Percentiles rank a stretch among this genome's conserved stretches.
Conservation (phyloP, 2,113 vertebrate species). For the Philantomba maxwellii region DNA sequence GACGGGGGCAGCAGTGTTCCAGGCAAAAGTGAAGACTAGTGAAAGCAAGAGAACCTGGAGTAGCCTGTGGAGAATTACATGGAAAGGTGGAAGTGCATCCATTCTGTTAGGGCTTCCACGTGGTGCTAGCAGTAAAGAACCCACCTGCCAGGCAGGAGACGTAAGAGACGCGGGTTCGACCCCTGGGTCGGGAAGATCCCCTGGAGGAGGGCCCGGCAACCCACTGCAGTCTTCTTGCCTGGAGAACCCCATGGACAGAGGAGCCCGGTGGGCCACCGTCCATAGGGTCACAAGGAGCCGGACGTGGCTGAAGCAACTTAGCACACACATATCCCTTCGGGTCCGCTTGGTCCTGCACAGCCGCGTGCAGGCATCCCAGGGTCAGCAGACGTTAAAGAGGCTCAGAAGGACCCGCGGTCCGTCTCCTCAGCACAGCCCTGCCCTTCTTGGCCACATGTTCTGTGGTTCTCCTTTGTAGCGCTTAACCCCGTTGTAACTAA, state of each 20-base stretch:
- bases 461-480: not conserved
- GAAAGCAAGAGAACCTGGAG: not conserved
- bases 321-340: not conserved
- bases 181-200: not conserved
- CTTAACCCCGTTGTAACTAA: not conserved
- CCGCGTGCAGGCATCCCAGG: fast-evolving
- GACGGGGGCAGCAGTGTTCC: not conserved
- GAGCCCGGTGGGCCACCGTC: not conserved
- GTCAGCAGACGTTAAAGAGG: fast-evolving
- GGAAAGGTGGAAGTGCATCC: not conserved
- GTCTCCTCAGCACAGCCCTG: not conserved
- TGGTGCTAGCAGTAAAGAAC: not conserved
- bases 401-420: not conserved
- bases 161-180: fast-evolving
- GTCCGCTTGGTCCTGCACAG: not conserved
- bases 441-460: not conserved
- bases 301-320: not conserved
- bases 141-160: not conserved
- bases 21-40: not conserved
- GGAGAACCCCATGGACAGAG: not conserved
- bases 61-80: not conserved
- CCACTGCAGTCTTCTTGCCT: not conserved
- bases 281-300: not conserved
- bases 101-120: not conserved
- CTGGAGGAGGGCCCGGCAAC: not conserved